phyloP scores from a whole-genome alignment of 2,797 vertebrate species.

The Phoeniculus purpureus region DNA sequence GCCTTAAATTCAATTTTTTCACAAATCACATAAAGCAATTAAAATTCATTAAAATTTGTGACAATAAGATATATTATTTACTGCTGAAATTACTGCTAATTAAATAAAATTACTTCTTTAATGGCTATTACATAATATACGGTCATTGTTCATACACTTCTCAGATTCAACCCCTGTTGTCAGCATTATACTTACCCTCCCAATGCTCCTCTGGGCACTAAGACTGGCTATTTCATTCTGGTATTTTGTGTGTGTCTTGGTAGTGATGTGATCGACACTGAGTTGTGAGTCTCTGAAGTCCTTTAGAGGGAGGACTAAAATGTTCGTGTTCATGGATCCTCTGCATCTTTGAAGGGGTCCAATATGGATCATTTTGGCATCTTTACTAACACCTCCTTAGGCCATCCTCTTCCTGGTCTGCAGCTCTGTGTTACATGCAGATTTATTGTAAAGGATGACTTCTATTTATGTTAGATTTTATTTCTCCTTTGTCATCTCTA shows the following conservation, averaged over 20 bases:
- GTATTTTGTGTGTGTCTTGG: not conserved
- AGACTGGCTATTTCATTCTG: not conserved
- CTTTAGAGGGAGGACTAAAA: not conserved
- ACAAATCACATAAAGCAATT: not conserved
- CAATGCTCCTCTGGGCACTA: not conserved
- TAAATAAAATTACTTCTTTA: not conserved
- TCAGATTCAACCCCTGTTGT: too few species aligned
- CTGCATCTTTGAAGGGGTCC: not conserved
- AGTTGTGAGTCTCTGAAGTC: not conserved
- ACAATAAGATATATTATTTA: not conserved
- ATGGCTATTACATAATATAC: not conserved
- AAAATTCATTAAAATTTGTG: not conserved
- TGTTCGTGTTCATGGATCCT: not conserved
- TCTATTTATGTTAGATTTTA: too few species aligned
- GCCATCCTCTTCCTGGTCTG: not conserved
- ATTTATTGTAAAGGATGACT: not conserved
- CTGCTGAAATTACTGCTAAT: not conserved
- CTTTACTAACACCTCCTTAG: not conserved
- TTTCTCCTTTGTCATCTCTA: too few species aligned
- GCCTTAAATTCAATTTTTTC: not conserved
- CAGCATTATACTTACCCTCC: too few species aligned
- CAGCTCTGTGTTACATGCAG: not conserved
- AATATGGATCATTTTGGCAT: fast-evolving
- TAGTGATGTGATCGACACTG: fast-evolving
- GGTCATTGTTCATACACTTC: not conserved